These are phyloP conservation scores for Caenorhabditis remanei DNA, from an alignment of 1,140 invertebrate species.

Conservation along the genomic window DNA sequence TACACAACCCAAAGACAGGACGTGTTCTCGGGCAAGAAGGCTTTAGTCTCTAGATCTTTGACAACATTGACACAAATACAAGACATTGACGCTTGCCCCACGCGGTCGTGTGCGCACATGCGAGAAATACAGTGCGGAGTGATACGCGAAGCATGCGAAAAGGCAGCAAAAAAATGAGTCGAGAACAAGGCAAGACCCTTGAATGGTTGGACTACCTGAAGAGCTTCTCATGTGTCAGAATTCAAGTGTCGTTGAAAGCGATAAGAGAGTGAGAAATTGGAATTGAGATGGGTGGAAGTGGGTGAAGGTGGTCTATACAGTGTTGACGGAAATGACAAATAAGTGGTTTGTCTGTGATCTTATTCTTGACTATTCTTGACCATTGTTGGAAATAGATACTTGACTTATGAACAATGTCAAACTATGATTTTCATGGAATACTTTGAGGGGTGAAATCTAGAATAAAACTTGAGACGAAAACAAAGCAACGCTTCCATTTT, in stretches of 20 bases:
- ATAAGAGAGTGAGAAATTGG: conserved; percentile 46
- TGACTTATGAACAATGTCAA: conserved; percentile 36
- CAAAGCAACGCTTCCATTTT: not conserved
- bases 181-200: conserved; percentile 51
- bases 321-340: conserved; percentile 50
- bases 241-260: conserved; percentile 55
- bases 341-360: conserved; percentile 52
- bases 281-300: not conserved
- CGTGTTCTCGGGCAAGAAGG: conserved; percentile 42
- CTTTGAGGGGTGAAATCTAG: not conserved
- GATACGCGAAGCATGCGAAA: conserved; percentile 4
- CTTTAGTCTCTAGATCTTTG: conserved; percentile 22
- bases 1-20: conserved; percentile 46
- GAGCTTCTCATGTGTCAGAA: conserved; percentile 55
- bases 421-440: not conserved
- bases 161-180: conserved; percentile 36
- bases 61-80: conserved; percentile 52
- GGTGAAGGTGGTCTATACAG: not conserved
- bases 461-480: conserved; percentile 12
- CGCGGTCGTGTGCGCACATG: not conserved
- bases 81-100: conserved; percentile 26
- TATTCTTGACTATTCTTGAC: conserved; percentile 46
- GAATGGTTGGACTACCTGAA: conserved; percentile 54
- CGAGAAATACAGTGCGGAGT: conserved; percentile 14
- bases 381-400: conserved; percentile 24